Conservation (phyloP, 2,888 invertebrate genomes). For the Dermolepida albohirtum region DNA sequence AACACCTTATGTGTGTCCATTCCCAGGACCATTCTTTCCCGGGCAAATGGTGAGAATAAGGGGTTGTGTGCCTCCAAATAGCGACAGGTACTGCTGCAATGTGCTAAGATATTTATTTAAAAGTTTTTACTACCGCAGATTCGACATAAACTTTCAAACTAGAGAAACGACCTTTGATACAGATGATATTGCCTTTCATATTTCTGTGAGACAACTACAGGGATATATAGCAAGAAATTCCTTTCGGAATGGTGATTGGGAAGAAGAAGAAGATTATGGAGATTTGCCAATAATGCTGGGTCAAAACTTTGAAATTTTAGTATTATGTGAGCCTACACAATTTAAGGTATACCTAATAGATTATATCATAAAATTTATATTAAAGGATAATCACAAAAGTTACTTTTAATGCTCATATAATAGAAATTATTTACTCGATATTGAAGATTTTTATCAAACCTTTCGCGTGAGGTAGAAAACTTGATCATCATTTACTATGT, state of each 20-base stretch:
- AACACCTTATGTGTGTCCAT: constrained; percentile 38
- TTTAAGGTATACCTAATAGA: constrained; percentile 48
- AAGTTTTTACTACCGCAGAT: constrained; percentile 63
- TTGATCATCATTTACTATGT: too few relatives aligned
- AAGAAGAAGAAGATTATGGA: constrained; percentile 70
- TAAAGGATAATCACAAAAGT: too few relatives aligned
- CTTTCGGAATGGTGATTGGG: constrained; percentile 70
- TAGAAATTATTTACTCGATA: too few relatives aligned
- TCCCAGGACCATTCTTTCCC: constrained; percentile 34
- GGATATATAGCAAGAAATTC: constrained; percentile 71
- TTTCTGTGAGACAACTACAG: constrained; percentile 72
- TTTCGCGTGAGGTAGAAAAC: too few relatives aligned
- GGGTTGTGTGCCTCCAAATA: constrained; percentile 39
- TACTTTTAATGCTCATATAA: too few relatives aligned
- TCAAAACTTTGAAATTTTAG: constrained; percentile 76
- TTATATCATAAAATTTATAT: too few relatives aligned
- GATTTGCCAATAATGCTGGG: constrained; percentile 73
- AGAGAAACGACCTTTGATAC: constrained; percentile 78
- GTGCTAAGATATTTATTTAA: constrained; percentile 10
- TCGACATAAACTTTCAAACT: constrained; percentile 81
- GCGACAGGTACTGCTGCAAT: constrained; percentile 37
- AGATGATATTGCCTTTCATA: constrained; percentile 81
- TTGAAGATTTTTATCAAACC: too few relatives aligned
- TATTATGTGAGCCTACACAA: constrained; percentile 71
- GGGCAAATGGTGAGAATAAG: constrained; percentile 40